Evolutionary conservation across 2,797 vertebrate species (phyloP), one percentile per base, ranked within the genome.

Genomic region (Melanotaenia trifasciata): DNA sequence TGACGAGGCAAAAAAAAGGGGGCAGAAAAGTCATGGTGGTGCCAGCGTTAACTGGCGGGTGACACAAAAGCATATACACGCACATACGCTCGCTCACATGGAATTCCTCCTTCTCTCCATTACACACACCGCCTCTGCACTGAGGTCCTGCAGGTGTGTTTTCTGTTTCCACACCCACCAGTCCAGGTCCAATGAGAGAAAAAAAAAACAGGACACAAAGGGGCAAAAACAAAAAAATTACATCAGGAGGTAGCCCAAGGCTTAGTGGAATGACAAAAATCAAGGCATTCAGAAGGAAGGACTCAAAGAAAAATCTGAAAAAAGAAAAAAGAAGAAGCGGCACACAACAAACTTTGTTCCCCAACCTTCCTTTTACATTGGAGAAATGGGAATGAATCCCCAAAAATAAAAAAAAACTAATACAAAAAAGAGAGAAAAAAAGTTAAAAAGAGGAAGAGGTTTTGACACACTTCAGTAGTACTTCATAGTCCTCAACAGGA

Each of bases 181-280:
- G 91, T 80, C 74, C 84, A 89, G 87, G 70, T 91, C 93, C 92
- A 80, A 88, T 87, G 89, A 81, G 92, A 57, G 71, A 38, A 43
- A 58, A 4, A 59, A 51, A 67, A 59, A 79, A 79, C 65, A 92
- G 89, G 85, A 89, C 67, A 74, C 45, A 22, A 78, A 67, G 64
- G 83, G 61, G 80, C 65, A 65, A 58, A 60, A 74, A 72, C 53
- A 79, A 72, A 72, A 62, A 79, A 75, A 45, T 36, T 58, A 59
- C 83, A 86, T 78, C 92, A 94, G 91, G 96, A 97, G 96, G 96
- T 97, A 97, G 96, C 96, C 96, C 67, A 92, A 95, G 96, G 95
- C 96, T 96, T 94, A 92, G 91, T 94, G 93, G 93, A 95, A 94
- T 94, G 93, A 93, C 91, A 87, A 89, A 89, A 91, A 90, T 85